Evolutionary conservation across 2,888 invertebrate species (phyloP).

Genomic region (Drosophila tripunctata): DNA sequence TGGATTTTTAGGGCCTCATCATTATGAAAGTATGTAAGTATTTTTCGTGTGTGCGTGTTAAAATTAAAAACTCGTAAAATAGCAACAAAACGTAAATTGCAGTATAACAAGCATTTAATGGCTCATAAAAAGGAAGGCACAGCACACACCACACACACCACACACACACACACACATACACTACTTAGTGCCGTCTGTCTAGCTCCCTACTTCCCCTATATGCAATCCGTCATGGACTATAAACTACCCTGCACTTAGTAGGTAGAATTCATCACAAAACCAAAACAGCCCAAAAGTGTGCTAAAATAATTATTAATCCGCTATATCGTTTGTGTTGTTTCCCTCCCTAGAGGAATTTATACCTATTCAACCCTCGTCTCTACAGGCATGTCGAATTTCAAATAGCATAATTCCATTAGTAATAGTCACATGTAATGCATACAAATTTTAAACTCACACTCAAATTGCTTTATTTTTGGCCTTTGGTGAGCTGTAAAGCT

Average conservation of each 20-base stretch:
- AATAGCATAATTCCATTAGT: not conserved
- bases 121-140: constrained; percentile 54
- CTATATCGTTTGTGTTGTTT: not conserved
- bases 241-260: constrained; percentile 22
- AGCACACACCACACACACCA: constrained; percentile 1
- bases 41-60: constrained; percentile 47
- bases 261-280: not conserved
- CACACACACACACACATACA: not conserved
- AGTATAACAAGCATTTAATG: constrained; percentile 75
- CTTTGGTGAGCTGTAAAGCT: too few species aligned
- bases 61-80: constrained; percentile 77
- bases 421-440: not conserved
- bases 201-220: not conserved
- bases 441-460: not conserved
- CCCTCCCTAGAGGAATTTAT: not conserved
- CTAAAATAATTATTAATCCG: constrained; percentile 26
- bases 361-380: not conserved
- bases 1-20: constrained; percentile 19
- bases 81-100: constrained; percentile 67
- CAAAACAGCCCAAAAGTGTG: constrained; percentile 46
- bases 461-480: too few species aligned
- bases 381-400: not conserved
- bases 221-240: constrained; percentile 9
- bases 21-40: constrained; percentile 8
- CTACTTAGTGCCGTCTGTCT: not conserved